Base-by-base conservation (phyloP, 1,140 invertebrate species). In the Ostrea edulis region DNA sequence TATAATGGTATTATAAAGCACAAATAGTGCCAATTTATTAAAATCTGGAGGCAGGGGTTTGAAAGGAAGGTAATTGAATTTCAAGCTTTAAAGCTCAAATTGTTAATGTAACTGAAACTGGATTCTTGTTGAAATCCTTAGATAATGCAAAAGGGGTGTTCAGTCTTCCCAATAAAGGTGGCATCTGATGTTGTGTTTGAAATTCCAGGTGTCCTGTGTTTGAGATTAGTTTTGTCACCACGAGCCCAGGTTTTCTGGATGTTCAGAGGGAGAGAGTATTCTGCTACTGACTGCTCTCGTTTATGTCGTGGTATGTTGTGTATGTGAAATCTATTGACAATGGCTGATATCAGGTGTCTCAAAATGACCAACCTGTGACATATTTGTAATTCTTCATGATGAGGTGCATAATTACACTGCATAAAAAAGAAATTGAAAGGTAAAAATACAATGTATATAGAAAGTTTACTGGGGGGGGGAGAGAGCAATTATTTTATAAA, bases 41-140 rank as follows among this genome's bases (percentile, higher is more conserved):
- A 77, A 77, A 29, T 29, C 68, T 77, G 68, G 68, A 77, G 9
- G 29, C 68, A 35, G 25, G 35, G 68, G 35, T 14, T 77, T 77
- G 68, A 77, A 77, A 77, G 11, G 68, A 77, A 77, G 68, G 68
- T 77, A 77, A 77, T 77, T 77, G 68, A 77, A 77, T 77, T 77
- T 77, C 68, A 77, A 25, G 29, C 68, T 77, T 77, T 77, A 77
- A 77, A 77, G 68, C 25, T 77, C 68, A 77, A 77, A 77, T 77
- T 77, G 25, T 25, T 9, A 77, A 29, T 77, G 68, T 77, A 77
- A 25, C 22, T 77, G 68, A 77, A 29, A 77, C 68, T 35, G 25
- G 8, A 77, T 77, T 77, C 68, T 25, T 77, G 29, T 14, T 77
- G 68, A 77, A 77, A 77, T 77, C 68, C 68, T 14, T 8, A 17